A percentile compares a stretch with the other conserved stretches of the same genome.
Evolutionary conservation across 2,797 vertebrate genomes (phyloP).

Genomic region (Dendrocincla fuliginosa): DNA sequence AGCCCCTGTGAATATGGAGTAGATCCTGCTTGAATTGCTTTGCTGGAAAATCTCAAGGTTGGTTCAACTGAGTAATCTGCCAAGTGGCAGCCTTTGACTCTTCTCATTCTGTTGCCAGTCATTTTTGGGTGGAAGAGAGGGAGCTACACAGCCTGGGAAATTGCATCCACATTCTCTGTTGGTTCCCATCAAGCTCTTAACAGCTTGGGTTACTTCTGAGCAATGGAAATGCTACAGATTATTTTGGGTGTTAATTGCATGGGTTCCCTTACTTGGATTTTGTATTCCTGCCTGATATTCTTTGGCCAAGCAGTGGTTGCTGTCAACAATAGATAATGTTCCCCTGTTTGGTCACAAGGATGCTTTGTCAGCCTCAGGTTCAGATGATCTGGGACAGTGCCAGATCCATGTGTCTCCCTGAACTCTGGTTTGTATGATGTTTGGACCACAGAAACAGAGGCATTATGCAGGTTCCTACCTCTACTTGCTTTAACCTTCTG

Average conservation of each 20-base stretch:
- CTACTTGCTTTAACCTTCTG: background rate
- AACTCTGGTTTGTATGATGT: background rate
- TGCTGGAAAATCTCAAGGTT: background rate
- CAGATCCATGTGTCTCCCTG: background rate
- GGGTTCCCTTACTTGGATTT: background rate
- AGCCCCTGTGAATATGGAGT: background rate
- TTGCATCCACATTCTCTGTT: background rate
- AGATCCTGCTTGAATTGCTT: background rate
- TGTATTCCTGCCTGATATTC: background rate
- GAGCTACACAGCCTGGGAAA: background rate
- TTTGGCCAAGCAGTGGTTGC: background rate
- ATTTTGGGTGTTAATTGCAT: background rate
- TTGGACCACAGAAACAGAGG: background rate
- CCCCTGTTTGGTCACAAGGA: background rate
- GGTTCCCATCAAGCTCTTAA: background rate
- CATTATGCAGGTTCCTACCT: background rate
- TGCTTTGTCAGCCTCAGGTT: background rate
- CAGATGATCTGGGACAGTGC: background rate
- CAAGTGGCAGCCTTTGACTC: background rate
- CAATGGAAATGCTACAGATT: background rate
- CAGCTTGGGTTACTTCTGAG: background rate
- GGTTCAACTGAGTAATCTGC: background rate
- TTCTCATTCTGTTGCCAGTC: background rate
- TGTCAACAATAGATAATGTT: background rate
- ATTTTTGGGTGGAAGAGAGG: background rate